Percentiles rank a stretch among this genome's conserved stretches.
These are phyloP conservation scores for Eurosta solidaginis DNA, from an alignment of 1,140 invertebrate species.

Conservation along the genomic window DNA sequence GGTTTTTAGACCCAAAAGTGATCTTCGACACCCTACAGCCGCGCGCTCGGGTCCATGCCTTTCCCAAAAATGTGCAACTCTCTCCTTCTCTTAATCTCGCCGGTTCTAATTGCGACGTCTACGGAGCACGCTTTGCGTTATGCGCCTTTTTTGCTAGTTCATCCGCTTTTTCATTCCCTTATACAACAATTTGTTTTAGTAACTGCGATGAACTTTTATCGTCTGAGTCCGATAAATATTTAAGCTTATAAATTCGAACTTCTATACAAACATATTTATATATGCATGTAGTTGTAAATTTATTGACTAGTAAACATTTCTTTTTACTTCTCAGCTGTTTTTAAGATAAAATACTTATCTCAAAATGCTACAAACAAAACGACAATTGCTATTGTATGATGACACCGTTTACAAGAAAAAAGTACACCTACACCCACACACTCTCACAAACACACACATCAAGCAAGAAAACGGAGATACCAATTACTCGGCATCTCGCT, in stretches of 20 bases:
- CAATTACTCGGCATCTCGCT: slow-evolving; percentile 4
- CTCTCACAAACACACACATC: not conserved
- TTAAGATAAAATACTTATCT: not conserved
- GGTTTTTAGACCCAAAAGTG: too few relatives aligned
- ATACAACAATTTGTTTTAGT: not conserved
- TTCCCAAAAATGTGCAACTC: too few relatives aligned
- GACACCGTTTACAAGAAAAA: not conserved
- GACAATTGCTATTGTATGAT: not conserved
- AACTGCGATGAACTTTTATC: not conserved
- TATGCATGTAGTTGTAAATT: not conserved
- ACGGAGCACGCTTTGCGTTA: too few relatives aligned
- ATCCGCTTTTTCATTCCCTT: too few relatives aligned
- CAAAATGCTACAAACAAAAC: not conserved
- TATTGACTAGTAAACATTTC: not conserved
- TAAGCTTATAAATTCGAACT: not conserved
- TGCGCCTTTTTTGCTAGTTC: too few relatives aligned
- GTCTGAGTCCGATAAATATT: not conserved
- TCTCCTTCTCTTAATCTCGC: too few relatives aligned
- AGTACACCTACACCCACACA: not conserved
- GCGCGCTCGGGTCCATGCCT: too few relatives aligned
- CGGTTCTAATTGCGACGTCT: too few relatives aligned
- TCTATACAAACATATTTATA: not conserved
- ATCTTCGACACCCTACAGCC: too few relatives aligned
- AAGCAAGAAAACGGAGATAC: not conserved
- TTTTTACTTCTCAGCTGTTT: not conserved